Base-by-base conservation (phyloP, 2,888 invertebrate species). In the Tortricodes alternella region DNA sequence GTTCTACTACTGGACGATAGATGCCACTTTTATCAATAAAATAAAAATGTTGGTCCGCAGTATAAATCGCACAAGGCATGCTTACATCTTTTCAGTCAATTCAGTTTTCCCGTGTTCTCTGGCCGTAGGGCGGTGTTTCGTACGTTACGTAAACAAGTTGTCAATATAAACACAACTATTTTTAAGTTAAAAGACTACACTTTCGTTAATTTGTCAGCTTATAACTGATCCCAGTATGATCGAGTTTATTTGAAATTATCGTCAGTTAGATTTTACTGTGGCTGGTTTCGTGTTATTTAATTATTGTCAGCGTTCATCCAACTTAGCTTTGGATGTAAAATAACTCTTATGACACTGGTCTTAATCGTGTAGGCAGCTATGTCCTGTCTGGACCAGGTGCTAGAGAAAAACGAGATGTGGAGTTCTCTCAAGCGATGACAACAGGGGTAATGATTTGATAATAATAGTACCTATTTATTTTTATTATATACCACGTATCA, bases 101-200 rank as follows among this genome's bases (percentile, higher is more conserved):
- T 85, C 82, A 86, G 89, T 89, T 79, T 83, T 78, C 81, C 63
- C 78, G 79, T 78, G 85, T 81, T 77, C 79, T 70, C 69, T 83
- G 82, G 73, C 68, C 67, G 82, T 78, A 84, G 82, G 84, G 86
- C 77, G 83, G 86, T 81, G 86, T 85, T 85, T 83, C 72, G 75
- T 68, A 69, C 75, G 80, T 85, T 87, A 85, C 85, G 80, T 85
- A 84, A 85, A 77, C 76, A 77, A 75, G 74, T 80, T 79, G 76
- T 74, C 73, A 76, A 75, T 74, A 75, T 78, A 80, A 83, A 80
- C 76, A 80, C 69, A 71, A 43, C 46, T 44, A 53, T 53, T 58
- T 53, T 46, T 50, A 38, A 50, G 56, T 50, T 56, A 50, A 9
- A 46, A 38, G 18, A 37, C 29, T n/a, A 13, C 13, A 32, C n/a